Conservation (phyloP, 2,113 vertebrate genomes). For the Neodon shergylaensis region DNA sequence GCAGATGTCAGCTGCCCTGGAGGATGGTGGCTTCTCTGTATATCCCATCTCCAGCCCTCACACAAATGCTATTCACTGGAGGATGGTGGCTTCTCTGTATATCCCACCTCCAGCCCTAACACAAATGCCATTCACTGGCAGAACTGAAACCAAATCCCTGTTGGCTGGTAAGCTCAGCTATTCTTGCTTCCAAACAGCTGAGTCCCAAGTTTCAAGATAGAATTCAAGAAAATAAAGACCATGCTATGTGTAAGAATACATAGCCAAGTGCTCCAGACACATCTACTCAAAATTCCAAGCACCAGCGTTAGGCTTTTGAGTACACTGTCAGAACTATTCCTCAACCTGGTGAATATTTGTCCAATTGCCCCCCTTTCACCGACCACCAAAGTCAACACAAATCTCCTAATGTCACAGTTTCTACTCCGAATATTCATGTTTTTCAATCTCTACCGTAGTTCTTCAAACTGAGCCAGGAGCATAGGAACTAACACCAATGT, state of each 20-base stretch:
- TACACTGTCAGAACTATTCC: neutral
- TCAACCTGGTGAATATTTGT: neutral
- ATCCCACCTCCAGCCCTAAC: neutral
- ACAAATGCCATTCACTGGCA: constrained; percentile 24
- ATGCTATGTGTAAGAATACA: neutral
- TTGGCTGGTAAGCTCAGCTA: neutral
- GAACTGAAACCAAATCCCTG: constrained; percentile 1
- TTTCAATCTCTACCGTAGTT: neutral
- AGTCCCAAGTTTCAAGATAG: neutral
- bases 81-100: neutral
- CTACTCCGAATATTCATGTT: neutral
- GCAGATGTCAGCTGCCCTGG: constrained; percentile 44
- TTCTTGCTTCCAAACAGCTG: neutral
- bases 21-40: neutral
- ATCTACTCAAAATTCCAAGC: neutral
- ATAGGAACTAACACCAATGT: neutral
- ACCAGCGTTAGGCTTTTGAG: neutral
- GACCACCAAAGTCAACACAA: neutral
- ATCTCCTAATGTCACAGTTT: neutral
- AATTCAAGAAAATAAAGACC: constrained; percentile 1
- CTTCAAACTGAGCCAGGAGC: neutral
- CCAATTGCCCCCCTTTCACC: neutral
- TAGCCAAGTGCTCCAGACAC: neutral
- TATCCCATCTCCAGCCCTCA: neutral
- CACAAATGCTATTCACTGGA: neutral